These are phyloP conservation scores for Hoplodrina blanda DNA, from an alignment of 2,888 invertebrate genomes.

Conservation along the genomic window DNA sequence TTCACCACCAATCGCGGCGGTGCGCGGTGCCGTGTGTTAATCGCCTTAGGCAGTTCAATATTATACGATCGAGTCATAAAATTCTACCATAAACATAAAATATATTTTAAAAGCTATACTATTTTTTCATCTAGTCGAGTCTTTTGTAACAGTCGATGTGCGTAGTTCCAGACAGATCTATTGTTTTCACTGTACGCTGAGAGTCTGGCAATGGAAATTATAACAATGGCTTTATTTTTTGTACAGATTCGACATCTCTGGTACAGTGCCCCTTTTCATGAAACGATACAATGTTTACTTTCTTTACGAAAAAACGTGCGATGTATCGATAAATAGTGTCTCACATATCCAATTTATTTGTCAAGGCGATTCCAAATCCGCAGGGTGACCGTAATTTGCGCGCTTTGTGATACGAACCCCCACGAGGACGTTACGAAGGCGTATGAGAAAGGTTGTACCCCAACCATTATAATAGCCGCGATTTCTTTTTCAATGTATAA, in stretches of 20 bases:
- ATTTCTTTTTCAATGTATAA: conserved; percentile 55
- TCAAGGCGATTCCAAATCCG: conserved; percentile 77
- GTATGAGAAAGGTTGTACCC: conserved; percentile 68
- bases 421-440: conserved; percentile 68
- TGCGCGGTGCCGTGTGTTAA: too few species aligned
- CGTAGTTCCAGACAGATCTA: conserved; percentile 34
- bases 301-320: conserved; percentile 34
- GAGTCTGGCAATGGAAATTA: conserved; percentile 26
- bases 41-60: too few species aligned
- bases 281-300: conserved; percentile 14
- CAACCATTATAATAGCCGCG: conserved; percentile 57
- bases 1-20: too few species aligned
- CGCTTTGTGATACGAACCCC: conserved; percentile 75
- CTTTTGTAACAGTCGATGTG: conserved; percentile 32
- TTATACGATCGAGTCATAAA: not conserved
- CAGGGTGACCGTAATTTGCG: conserved; percentile 71
- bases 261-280: conserved; percentile 27
- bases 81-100: not conserved
- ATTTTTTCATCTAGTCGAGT: conserved; percentile 24
- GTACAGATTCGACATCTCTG: conserved; percentile 21
- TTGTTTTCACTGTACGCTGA: conserved; percentile 35
- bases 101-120: conserved; percentile 10
- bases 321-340: conserved; percentile 77
- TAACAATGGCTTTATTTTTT: conserved; percentile 44
- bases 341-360: conserved; percentile 84